Conservation (phyloP, 1,140 invertebrate species). For the Cheumatopsyche charites region DNA sequence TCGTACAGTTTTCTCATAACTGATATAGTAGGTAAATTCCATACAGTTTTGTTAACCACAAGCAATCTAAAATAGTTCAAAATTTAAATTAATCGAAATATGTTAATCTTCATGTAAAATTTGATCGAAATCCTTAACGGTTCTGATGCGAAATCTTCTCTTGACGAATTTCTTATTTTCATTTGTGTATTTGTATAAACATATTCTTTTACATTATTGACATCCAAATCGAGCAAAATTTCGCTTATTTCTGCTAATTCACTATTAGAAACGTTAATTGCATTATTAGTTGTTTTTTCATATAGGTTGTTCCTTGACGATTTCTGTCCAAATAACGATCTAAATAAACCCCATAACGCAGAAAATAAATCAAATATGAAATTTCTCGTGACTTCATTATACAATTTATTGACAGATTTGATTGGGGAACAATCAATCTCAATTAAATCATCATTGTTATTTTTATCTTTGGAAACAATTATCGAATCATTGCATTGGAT, state of each 20-base stretch:
- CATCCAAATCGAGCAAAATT: slow-evolving; percentile 72
- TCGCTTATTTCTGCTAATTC: slow-evolving; percentile 73
- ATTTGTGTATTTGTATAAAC: slow-evolving; percentile 75
- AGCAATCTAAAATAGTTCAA: slow-evolving; percentile 62
- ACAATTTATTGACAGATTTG: no score
- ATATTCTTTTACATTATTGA: slow-evolving; percentile 70
- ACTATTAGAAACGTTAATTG: slow-evolving; percentile 41
- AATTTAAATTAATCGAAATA: not conserved
- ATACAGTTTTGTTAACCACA: slow-evolving; percentile 62
- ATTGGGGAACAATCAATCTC: no score
- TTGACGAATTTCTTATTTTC: slow-evolving; percentile 69
- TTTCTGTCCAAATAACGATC: no score
- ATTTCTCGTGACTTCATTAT: no score
- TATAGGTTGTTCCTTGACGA: no score
- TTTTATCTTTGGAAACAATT: no score
- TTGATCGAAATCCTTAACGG: slow-evolving; percentile 68
- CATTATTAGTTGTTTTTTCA: no score
- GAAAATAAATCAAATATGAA: no score
- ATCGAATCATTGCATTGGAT: no score
- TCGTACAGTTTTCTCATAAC: slow-evolving; percentile 72
- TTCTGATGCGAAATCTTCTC: slow-evolving; percentile 72
- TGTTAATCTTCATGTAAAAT: no score
- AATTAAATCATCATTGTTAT: no score
- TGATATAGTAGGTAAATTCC: slow-evolving; percentile 69
- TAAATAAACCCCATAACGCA: no score